Conservation (phyloP, 2,113 vertebrate species). For the Bubo bubo region DNA sequence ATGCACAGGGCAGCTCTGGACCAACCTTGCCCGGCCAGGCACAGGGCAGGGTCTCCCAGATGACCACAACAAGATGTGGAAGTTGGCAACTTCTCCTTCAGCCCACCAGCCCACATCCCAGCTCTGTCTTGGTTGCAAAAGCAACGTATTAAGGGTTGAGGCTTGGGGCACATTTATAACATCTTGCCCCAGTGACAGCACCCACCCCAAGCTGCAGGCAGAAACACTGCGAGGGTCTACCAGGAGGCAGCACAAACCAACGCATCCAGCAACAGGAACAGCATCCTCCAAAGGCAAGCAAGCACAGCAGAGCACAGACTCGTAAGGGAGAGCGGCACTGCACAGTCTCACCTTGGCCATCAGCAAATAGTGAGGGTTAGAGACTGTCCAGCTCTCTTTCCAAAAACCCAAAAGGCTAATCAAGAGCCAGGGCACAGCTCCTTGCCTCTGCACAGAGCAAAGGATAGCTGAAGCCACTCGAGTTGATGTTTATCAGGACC, state of each 20-base stretch:
- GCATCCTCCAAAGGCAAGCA: neutral
- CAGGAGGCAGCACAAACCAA: neutral
- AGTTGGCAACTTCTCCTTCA: neutral
- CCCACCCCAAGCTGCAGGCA: neutral
- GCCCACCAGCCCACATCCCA: neutral
- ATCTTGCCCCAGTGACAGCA: neutral
- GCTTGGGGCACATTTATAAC: rapidly evolving
- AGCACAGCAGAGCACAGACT: rapidly evolving
- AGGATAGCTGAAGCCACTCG: neutral
- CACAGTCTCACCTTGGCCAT: neutral
- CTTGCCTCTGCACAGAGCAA: neutral
- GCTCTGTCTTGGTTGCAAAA: rapidly evolving
- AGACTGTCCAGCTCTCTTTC: neutral
- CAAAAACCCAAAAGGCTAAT: rapidly evolving
- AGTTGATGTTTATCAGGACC: rapidly evolving
- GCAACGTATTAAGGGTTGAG: rapidly evolving
- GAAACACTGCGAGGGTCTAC: neutral
- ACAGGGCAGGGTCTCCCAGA: neutral
- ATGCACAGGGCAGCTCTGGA: neutral
- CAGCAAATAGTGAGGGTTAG: neutral
- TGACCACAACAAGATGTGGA: rapidly evolving
- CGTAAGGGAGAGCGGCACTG: rapidly evolving
- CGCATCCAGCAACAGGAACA: rapidly evolving
- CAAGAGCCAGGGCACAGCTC: neutral
- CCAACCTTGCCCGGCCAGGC: rapidly evolving